These are phyloP conservation scores for Tolypeutes matacus DNA, from an alignment of 2,797 vertebrate species.

Conservation along the genomic window DNA sequence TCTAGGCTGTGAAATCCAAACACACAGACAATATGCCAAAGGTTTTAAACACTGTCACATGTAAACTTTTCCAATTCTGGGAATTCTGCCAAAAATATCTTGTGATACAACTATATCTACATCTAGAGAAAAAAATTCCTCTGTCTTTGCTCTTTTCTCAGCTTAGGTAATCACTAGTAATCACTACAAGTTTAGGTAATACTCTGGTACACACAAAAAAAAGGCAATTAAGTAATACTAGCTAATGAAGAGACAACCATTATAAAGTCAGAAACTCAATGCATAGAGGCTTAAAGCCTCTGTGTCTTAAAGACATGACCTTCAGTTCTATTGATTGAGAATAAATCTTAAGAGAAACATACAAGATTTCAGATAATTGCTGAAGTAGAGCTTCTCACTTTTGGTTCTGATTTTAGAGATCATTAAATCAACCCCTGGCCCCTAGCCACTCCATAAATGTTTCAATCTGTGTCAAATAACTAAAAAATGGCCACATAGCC, in stretches of 20 bases:
- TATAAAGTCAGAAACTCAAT: not conserved
- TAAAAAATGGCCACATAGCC: not conserved
- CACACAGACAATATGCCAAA: not conserved
- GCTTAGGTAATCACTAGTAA: slow-evolving; percentile 10
- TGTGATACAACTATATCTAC: not conserved
- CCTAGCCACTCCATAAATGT: not conserved
- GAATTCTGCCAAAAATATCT: not conserved
- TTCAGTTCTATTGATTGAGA: not conserved
- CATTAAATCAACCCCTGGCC: not conserved
- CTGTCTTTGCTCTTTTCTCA: not conserved
- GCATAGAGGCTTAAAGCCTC: not conserved
- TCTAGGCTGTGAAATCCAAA: not conserved
- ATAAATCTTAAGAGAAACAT: not conserved
- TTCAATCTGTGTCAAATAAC: not conserved
- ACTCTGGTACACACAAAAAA: not conserved
- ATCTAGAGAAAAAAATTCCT: not conserved
- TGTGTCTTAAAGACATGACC: not conserved
- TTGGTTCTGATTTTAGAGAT: not conserved
- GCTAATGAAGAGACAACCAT: not conserved
- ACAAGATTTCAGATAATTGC: not conserved
- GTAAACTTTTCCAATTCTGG: not conserved
- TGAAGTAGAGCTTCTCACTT: not conserved
- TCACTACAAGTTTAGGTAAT: not conserved
- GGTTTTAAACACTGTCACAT: not conserved
- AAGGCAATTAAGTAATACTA: not conserved